These are phyloP conservation scores for Cremastinae sp. DNA, from an alignment of 2,888 invertebrate species.

Conservation along the genomic window DNA sequence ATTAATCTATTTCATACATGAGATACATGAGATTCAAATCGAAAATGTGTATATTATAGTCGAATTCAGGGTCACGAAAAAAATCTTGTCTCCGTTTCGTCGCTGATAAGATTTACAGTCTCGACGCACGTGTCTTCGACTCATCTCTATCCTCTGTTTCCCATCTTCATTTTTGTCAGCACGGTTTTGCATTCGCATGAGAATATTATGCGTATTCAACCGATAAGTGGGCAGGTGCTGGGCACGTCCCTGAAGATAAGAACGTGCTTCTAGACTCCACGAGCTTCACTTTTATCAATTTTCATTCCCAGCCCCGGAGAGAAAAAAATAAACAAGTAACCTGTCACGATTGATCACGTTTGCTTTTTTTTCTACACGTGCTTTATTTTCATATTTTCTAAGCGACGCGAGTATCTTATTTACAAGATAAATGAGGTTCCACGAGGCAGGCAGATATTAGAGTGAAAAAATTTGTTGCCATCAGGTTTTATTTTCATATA, in stretches of 20 bases:
- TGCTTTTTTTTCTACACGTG: too few species aligned
- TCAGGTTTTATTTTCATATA: background rate
- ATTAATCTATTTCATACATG: too few species aligned
- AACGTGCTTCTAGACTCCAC: slow-evolving; percentile 32
- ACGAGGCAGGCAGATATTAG: too few species aligned
- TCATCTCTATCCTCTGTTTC: background rate
- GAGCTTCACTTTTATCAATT: slow-evolving; percentile 1
- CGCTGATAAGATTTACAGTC: background rate
- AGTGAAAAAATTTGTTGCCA: background rate
- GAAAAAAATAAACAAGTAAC: too few species aligned
- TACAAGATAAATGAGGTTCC: too few species aligned
- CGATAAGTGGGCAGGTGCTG: slow-evolving; percentile 48
- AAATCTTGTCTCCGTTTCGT: too few species aligned
- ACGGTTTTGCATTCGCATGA: slow-evolving; percentile 58
- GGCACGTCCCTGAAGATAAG: slow-evolving; percentile 60
- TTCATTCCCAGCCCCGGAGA: background rate
- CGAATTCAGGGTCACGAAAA: background rate
- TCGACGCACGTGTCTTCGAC: background rate
- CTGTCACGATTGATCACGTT: too few species aligned
- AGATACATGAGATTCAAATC: too few species aligned
- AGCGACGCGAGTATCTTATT: too few species aligned
- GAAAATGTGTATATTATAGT: too few species aligned
- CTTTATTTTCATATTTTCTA: too few species aligned
- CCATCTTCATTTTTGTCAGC: slow-evolving; percentile 16
- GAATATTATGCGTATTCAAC: slow-evolving; percentile 28